Evolutionary conservation across 2,797 vertebrate genomes (phyloP), one percentile per base, ranked within the genome.

Genomic region (Aulostomus chinensis): DNA sequence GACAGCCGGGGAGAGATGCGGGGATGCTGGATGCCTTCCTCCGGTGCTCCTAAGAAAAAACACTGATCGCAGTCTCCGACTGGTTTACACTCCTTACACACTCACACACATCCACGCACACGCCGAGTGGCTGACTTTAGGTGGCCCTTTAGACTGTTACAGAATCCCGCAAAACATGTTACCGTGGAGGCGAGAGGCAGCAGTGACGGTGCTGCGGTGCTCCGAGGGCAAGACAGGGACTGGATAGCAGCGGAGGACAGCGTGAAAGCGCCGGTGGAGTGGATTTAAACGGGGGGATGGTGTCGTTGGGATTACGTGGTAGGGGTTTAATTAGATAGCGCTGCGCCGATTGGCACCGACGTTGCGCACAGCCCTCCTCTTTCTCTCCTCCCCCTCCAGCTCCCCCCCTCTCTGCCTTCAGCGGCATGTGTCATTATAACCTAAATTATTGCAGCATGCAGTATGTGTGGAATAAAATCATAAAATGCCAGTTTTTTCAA

Each of bases 281-380:
- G 83, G 85, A 83, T 91, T 90, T 90, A 89, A 91, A 88, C 64
- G 72, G 84, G 83, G 71, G 83, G 84, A 74, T 76, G 85, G 85
- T 76, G 79, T 68, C 41, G 61, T 45, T 54, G 67, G 83, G 84
- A 88, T 90, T 91, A 91, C 89, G 88, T 85, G 76, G 85, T 72
- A 66, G 76, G 68, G 74, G 73, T 89, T 89, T 89, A 87, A 89
- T 87, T 87, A 88, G 87, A 86, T 67, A 85, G 85, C 70, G 63
- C 76, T 69, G 83, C 71, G 80, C 78, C 80, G 54, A 87, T 88
- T 88, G 86, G 85, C 74, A 86, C 73, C 29, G 66, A 59, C 49
- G 51, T 51, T 64, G 74, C 73, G 79, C 78, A 77, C 61, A 62
- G 37, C 57, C 70, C 68, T 81, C 73, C 70, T 62, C 66, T 22